Percentiles rank a stretch among this genome's conserved stretches.
phyloP scores from a whole-genome alignment of 2,113 vertebrate genomes.

The Lepidothrix coronata region DNA sequence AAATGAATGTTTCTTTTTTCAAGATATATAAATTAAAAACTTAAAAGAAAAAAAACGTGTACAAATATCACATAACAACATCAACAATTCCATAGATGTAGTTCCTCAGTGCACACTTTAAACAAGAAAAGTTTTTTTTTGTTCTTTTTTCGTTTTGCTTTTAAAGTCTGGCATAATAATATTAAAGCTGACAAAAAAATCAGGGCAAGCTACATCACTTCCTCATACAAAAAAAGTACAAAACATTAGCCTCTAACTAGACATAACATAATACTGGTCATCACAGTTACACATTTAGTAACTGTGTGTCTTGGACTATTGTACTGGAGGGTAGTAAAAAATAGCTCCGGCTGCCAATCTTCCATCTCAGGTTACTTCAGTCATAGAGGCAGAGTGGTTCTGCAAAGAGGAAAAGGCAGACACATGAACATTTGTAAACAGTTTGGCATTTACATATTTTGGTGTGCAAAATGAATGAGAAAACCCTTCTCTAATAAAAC shows the following conservation, averaged over 20 bases:
- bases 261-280: conserved; percentile 89
- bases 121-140: conserved; percentile 77
- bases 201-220: conserved; percentile 93
- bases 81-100: conserved; percentile 82
- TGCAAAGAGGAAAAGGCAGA: conserved; percentile 68
- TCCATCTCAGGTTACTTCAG: conserved; percentile 96
- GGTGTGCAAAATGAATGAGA: background rate
- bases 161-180: conserved; percentile 88
- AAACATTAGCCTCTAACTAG: conserved; percentile 95
- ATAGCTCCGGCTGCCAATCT: conserved; percentile 75
- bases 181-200: conserved; percentile 84
- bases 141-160: conserved; percentile 58
- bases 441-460: background rate
- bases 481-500: background rate
- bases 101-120: conserved; percentile 83
- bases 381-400: conserved; percentile 98
- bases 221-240: conserved; percentile 98
- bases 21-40: conserved; percentile 78
- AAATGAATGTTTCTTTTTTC: conserved; percentile 52
- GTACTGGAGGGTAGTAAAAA: conserved; percentile 86
- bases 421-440: background rate
- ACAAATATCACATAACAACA: conserved; percentile 98
- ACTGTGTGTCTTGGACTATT: conserved; percentile 91
- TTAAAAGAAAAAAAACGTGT: conserved; percentile 81
- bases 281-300: conserved; percentile 83